Percentiles rank a stretch among this genome's conserved stretches.
These are phyloP conservation scores for Microtus californicus DNA, from an alignment of 2,797 vertebrate genomes.

Conservation along the genomic window DNA sequence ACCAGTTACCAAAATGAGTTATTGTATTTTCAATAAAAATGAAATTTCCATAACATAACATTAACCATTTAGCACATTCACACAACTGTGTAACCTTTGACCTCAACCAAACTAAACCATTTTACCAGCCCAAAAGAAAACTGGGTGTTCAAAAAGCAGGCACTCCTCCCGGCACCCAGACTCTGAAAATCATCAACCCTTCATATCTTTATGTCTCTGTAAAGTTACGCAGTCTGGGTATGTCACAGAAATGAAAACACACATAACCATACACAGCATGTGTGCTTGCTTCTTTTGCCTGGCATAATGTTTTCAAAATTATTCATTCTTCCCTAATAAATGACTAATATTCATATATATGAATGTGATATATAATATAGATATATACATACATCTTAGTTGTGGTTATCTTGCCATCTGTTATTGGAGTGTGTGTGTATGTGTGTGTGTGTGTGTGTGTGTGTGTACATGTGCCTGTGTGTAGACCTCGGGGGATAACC, in stretches of 20 bases:
- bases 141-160: background rate
- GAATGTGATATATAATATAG: too few species aligned
- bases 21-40: background rate
- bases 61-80: background rate
- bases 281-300: background rate
- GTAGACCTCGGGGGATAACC: background rate
- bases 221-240: background rate
- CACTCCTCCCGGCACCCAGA: too few species aligned
- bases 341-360: background rate
- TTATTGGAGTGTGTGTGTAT: background rate
- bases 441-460: background rate
- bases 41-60: background rate
- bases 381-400: too few species aligned
- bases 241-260: background rate
- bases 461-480: background rate
- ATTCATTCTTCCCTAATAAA: background rate
- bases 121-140: background rate
- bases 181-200: background rate
- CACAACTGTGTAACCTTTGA: background rate
- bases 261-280: background rate
- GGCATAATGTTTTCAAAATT: background rate
- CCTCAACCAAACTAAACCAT: background rate
- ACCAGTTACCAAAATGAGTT: background rate
- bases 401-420: background rate
- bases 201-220: background rate